Conservation (phyloP, 2,113 vertebrate genomes). For the Nannobrachium achirus region DNA sequence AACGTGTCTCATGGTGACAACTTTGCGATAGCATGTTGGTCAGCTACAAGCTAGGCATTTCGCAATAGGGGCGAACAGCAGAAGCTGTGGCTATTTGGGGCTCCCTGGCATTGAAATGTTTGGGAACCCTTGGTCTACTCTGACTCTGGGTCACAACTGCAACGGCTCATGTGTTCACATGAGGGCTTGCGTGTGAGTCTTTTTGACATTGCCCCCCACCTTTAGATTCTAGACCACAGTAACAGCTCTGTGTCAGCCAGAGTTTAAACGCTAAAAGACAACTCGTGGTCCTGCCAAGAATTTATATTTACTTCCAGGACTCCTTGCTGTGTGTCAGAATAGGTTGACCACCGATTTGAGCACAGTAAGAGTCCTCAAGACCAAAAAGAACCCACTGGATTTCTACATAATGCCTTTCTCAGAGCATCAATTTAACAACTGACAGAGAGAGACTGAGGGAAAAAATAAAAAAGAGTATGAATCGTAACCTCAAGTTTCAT, state of each 20-base stretch:
- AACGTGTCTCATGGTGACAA: too few relatives aligned
- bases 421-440: constrained; percentile 1
- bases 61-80: too few relatives aligned
- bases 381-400: constrained; percentile 18
- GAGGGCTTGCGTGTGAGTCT: not conserved
- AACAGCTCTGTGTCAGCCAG: not conserved
- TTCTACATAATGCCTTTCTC: constrained; percentile 1
- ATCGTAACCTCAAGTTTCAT: constrained; percentile 46
- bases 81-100: too few relatives aligned
- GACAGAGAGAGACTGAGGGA: not conserved
- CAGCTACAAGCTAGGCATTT: too few relatives aligned
- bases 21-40: too few relatives aligned
- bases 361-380: constrained; percentile 19
- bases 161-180: not conserved
- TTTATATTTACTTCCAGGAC: constrained; percentile 27
- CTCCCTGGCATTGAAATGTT: too few relatives aligned
- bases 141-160: not conserved
- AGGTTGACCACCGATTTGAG: constrained; percentile 1
- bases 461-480: constrained; percentile 17
- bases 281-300: not conserved
- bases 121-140: too few relatives aligned
- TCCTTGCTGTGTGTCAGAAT: constrained; percentile 17
- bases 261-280: constrained; percentile 25
- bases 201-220: constrained; percentile 6
- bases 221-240: constrained; percentile 1